A percentile compares a stretch with the other conserved stretches of the same genome.
These are phyloP conservation scores for Hippopotamus amphibius DNA, from an alignment of 2,113 vertebrate genomes.

Conservation along the genomic window DNA sequence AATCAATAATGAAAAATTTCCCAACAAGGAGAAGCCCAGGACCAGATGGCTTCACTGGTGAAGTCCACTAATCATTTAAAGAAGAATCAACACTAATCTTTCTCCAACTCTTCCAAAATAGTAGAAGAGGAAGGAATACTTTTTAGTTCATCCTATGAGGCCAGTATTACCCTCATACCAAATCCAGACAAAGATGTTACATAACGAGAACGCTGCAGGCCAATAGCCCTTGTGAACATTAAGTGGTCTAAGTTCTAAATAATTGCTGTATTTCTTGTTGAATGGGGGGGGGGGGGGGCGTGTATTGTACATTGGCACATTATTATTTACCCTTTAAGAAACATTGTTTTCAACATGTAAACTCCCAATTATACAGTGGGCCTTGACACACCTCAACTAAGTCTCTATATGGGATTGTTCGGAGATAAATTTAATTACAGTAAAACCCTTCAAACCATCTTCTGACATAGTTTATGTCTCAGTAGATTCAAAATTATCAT, in stretches of 20 bases:
- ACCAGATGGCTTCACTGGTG: neutral
- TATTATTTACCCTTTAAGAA: neutral
- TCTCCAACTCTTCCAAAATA: neutral
- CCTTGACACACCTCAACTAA: neutral
- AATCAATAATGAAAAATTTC: neutral
- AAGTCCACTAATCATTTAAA: neutral
- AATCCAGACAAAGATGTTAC: neutral
- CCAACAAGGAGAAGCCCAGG: neutral
- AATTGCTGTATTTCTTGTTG: neutral
- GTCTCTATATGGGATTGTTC: neutral
- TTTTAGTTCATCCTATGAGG: neutral
- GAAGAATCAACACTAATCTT: neutral
- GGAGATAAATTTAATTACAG: neutral
- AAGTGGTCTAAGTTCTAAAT: neutral
- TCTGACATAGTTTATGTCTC: neutral
- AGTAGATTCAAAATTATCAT: neutral
- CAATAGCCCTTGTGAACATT: neutral
- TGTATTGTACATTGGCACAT: neutral
- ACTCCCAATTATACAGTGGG: neutral
- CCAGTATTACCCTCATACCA: neutral
- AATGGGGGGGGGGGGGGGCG: neutral
- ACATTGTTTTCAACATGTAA: neutral
- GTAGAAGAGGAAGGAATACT: neutral
- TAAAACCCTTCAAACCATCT: neutral
- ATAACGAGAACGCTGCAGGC: neutral